Percentiles rank a stretch among this genome's conserved stretches.
phyloP scores from a whole-genome alignment of 2,888 invertebrate genomes.

The Pinctada fucata region DNA sequence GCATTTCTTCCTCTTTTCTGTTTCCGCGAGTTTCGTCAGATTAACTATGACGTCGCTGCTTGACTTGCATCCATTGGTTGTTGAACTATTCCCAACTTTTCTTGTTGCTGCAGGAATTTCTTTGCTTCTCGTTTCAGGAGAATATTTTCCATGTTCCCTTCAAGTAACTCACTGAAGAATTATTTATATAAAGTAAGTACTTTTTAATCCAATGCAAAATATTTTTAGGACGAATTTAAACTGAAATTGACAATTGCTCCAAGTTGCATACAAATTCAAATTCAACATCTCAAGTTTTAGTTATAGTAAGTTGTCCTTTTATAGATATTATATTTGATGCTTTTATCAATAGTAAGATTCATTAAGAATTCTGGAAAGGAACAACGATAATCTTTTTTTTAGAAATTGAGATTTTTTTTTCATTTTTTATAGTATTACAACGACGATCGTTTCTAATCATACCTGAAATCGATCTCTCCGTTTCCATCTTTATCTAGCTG shows the following conservation, averaged over 20 bases:
- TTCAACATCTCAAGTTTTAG: neutral
- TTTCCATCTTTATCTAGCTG: constrained; percentile 67
- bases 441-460: constrained; percentile 24
- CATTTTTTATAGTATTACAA: neutral
- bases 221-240: too few species aligned
- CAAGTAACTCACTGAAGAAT: constrained; percentile 52
- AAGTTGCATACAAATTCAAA: too few species aligned
- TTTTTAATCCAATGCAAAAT: neutral
- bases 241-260: too few species aligned
- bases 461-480: constrained; percentile 67
- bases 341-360: neutral
- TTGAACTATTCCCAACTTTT: constrained; percentile 39
- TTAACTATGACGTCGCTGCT: too few species aligned
- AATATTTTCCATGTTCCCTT: constrained; percentile 50
- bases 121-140: constrained; percentile 47
- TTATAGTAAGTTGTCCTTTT: neutral
- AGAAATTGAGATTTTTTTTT: neutral
- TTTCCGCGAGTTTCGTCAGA: too few species aligned
- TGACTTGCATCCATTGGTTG: constrained; percentile 28
- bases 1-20: too few species aligned
- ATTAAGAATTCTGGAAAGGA: too few species aligned
- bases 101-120: constrained; percentile 47
- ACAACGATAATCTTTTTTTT: too few species aligned
- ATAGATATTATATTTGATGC: neutral
- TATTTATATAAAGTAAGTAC: neutral